phyloP scores from a whole-genome alignment of 2,113 vertebrate genomes.

The Pterocles gutturalis region DNA sequence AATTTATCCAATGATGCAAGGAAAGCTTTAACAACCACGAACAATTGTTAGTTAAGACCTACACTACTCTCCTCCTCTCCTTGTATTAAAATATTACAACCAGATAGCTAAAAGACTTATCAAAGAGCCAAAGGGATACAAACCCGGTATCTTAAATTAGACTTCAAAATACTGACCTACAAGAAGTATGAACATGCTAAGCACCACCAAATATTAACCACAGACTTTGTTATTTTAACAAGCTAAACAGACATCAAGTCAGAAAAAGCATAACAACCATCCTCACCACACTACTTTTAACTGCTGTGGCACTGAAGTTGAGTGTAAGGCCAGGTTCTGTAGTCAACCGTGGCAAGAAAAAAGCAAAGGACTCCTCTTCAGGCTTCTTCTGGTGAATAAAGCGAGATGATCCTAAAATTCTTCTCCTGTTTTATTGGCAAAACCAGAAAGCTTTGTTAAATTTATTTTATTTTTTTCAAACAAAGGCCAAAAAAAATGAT shows the following conservation, averaged over 20 bases:
- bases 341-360: constrained; percentile 84
- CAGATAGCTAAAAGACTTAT: background rate
- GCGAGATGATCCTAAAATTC: constrained; percentile 43
- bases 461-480: background rate
- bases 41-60: background rate
- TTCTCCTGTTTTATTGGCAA: constrained; percentile 65
- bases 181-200: background rate
- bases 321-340: constrained; percentile 78
- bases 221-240: background rate
- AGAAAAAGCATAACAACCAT: background rate
- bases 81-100: background rate
- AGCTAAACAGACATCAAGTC: background rate
- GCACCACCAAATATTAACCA: background rate
- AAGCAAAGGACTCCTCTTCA: constrained; percentile 69
- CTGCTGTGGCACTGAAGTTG: constrained; percentile 90
- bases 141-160: background rate
- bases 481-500: background rate
- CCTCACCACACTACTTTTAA: constrained; percentile 89
- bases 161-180: background rate
- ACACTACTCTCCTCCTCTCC: background rate
- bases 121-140: background rate
- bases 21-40: background rate
- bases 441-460: background rate
- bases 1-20: background rate
- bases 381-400: constrained; percentile 61